Conservation (phyloP, 30 jellyfish, hydroid and myxozoan genomes). For the Catostylus mosaicus region DNA sequence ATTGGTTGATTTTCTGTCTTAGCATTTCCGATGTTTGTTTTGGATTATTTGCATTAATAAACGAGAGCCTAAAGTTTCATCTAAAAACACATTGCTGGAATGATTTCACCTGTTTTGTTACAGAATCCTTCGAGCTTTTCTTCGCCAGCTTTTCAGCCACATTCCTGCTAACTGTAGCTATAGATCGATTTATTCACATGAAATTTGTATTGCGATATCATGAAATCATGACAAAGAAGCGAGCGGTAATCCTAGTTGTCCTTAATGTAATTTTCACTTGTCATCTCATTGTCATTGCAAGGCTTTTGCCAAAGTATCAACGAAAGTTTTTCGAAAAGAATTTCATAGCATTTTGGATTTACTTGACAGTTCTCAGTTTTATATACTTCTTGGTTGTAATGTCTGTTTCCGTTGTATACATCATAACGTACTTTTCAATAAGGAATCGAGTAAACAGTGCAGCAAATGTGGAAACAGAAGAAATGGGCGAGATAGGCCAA, state of each 20-base stretch:
- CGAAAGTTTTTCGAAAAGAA: neutral
- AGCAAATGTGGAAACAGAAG: neutral
- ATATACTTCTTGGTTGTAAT: neutral
- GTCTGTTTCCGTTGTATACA: neutral
- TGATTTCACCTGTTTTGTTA: neutral
- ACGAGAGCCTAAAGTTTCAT: neutral
- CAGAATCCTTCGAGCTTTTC: conserved; percentile 5
- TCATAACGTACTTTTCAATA: conserved; percentile 24
- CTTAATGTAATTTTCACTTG: conserved; percentile 26
- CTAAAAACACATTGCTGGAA: neutral
- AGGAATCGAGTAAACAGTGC: neutral
- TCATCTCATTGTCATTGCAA: neutral
- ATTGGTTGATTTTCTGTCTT: conserved; percentile 24
- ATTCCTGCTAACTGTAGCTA: conserved; percentile 16
- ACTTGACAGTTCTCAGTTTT: conserved; percentile 30
- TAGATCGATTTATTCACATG: conserved; percentile 67
- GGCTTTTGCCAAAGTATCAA: conserved; percentile 11
- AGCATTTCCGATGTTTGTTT: conserved; percentile 24
- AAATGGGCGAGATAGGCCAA: neutral
- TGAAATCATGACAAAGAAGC: conserved; percentile 28
- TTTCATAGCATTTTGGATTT: conserved; percentile 6
- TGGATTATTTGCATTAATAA: conserved; percentile 6
- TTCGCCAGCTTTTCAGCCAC: conserved; percentile 34
- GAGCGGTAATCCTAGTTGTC: conserved; percentile 17
- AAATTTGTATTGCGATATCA: conserved; percentile 1